phyloP scores from a whole-genome alignment of 2,113 vertebrate genomes.

The Gila orcuttii region DNA sequence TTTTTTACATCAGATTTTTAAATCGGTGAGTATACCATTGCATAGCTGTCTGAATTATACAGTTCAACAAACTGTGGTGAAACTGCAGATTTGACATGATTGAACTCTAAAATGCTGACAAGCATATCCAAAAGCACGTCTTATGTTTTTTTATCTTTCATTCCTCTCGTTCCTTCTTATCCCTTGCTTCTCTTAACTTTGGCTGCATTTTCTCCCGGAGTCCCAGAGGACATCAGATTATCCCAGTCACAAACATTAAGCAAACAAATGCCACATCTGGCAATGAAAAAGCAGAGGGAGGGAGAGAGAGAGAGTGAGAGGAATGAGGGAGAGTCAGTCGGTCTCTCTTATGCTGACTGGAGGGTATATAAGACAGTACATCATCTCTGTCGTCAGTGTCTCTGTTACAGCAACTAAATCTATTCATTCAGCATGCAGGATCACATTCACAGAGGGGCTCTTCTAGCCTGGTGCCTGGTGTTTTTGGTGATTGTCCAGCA shows the following conservation, averaged over 20 bases:
- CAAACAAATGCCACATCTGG: conserved; percentile 59
- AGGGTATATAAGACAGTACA: conserved; percentile 19
- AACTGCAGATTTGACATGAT: neutral
- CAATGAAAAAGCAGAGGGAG: conserved; percentile 45
- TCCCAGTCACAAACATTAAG: conserved; percentile 58
- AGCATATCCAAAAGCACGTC: neutral
- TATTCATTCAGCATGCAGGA: conserved; percentile 46
- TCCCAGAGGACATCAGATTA: conserved; percentile 48
- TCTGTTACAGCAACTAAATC: neutral
- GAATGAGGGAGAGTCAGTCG: neutral
- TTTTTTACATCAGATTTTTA: neutral
- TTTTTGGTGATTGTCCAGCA: conserved; percentile 54
- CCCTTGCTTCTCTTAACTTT: conserved; percentile 38
- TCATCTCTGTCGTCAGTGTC: neutral
- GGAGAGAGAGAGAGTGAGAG: neutral
- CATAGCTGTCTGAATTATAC: neutral
- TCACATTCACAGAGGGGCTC: conserved; percentile 32
- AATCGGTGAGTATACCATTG: neutral
- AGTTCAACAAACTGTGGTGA: neutral
- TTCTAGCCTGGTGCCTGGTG: conserved; percentile 45
- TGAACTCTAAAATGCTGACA: neutral
- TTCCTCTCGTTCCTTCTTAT: conserved; percentile 30
- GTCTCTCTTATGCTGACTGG: neutral
- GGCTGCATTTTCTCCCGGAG: conserved; percentile 43
- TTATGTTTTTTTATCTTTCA: conserved; percentile 20